Evolutionary conservation across 92 coral and sea anemone species (phyloP).

Genomic region (Palythoa grandiflora): DNA sequence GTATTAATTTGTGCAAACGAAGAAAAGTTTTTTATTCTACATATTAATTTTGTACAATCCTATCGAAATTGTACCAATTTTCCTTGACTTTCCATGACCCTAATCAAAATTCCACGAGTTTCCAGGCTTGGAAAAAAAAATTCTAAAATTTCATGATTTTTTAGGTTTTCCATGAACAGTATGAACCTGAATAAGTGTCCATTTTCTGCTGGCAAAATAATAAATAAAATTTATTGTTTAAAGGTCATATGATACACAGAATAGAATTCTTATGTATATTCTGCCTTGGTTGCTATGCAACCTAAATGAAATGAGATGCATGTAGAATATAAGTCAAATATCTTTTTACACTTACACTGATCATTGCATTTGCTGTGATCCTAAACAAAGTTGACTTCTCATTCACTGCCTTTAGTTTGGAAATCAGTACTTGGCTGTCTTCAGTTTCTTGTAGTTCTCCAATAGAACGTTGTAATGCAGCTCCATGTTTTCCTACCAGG

Average conservation of each 20-base stretch:
- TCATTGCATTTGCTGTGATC: conserved; percentile 99
- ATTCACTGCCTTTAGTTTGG: conserved; percentile 89
- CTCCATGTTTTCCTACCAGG: conserved; percentile 96
- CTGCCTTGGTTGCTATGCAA: background rate
- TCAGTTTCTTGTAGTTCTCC: conserved; percentile 94
- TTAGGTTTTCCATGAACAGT: too few relatives aligned
- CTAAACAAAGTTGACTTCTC: conserved; percentile 98
- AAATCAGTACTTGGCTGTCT: conserved; percentile 71
- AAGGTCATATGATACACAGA: background rate
- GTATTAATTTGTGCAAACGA: too few relatives aligned
- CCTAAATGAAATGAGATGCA: background rate
- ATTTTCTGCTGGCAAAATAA: too few relatives aligned
- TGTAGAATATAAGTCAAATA: background rate
- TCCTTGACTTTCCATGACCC: too few relatives aligned
- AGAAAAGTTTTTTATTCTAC: too few relatives aligned
- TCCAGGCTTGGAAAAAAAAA: too few relatives aligned
- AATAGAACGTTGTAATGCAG: conserved; percentile 92
- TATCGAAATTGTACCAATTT: too few relatives aligned
- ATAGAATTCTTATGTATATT: background rate
- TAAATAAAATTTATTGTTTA: too few relatives aligned
- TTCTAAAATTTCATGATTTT: too few relatives aligned
- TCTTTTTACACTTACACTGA: conserved; percentile 81
- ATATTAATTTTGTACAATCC: too few relatives aligned
- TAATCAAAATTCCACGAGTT: too few relatives aligned
- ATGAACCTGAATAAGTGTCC: too few relatives aligned